phyloP scores from a whole-genome alignment of 2,113 vertebrate genomes.

The Oryzias woworae region DNA sequence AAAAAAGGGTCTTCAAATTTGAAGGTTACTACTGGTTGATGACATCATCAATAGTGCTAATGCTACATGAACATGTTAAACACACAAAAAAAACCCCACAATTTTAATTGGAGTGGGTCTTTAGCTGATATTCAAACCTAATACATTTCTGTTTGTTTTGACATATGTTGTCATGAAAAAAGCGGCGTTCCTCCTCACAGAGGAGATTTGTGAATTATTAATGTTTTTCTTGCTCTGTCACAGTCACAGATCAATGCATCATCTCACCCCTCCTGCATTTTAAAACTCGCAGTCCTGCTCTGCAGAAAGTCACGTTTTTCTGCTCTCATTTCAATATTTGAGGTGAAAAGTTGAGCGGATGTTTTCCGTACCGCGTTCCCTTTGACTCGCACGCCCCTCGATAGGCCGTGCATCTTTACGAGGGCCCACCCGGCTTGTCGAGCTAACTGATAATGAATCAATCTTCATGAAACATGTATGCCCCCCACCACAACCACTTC shows the following conservation, averaged over 20 bases:
- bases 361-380: slow-evolving; percentile 50
- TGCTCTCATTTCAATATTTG: slow-evolving; percentile 65
- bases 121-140: slow-evolving; percentile 42
- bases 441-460: slow-evolving; percentile 70
- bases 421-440: slow-evolving; percentile 54
- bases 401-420: slow-evolving; percentile 54
- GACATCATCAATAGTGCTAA: too few relatives aligned
- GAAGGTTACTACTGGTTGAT: too few relatives aligned
- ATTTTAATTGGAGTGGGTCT: too few relatives aligned
- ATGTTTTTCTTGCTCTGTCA: slow-evolving; percentile 60
- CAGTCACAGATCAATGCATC: slow-evolving; percentile 58
- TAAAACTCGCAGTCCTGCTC: slow-evolving; percentile 26
- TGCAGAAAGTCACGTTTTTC: slow-evolving; percentile 50
- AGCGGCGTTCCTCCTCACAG: slow-evolving; percentile 47
- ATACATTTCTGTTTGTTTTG: slow-evolving; percentile 35
- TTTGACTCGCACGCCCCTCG: slow-evolving; percentile 60
- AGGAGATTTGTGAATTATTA: slow-evolving; percentile 63
- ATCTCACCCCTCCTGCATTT: slow-evolving; percentile 27
- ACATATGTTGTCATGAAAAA: slow-evolving; percentile 13
- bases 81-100: too few relatives aligned
- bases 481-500: neutral
- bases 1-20: too few relatives aligned
- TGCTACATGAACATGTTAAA: too few relatives aligned
- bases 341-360: slow-evolving; percentile 67
- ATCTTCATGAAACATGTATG: slow-evolving; percentile 66